Evolutionary conservation across 2,888 invertebrate genomes (phyloP).

Genomic region (Saturnia pavonia): DNA sequence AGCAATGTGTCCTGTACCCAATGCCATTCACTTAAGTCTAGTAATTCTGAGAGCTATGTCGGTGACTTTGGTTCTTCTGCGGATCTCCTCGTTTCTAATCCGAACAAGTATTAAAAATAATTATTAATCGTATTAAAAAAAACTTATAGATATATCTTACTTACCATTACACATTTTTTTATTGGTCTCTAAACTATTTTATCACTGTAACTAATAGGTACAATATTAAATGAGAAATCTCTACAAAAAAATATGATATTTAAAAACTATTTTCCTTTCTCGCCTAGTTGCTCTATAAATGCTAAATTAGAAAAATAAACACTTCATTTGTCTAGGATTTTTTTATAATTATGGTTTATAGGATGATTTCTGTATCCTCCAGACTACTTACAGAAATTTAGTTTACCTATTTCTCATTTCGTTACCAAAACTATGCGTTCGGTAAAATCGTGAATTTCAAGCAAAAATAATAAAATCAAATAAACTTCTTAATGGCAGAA

Average conservation of each 20-base stretch:
- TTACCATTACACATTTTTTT: neutral
- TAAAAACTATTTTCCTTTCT: too few relatives aligned
- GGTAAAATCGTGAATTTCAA: neutral
- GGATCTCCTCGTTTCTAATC: too few relatives aligned
- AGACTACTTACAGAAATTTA: neutral
- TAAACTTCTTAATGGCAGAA: neutral
- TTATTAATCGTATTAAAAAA: neutral
- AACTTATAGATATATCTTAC: neutral
- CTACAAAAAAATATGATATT: too few relatives aligned
- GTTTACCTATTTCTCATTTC: neutral
- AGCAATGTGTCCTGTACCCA: too few relatives aligned
- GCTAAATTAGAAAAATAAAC: neutral
- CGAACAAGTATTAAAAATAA: too few relatives aligned
- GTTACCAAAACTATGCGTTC: neutral
- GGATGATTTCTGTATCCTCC: too few relatives aligned
- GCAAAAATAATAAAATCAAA: neutral
- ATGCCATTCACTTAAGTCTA: too few relatives aligned
- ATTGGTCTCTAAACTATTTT: neutral
- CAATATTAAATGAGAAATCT: neutral
- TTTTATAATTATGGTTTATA: neutral
- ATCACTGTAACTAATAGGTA: neutral
- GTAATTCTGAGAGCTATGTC: too few relatives aligned
- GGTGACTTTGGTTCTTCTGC: too few relatives aligned
- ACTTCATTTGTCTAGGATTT: neutral
- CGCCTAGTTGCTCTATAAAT: neutral